Evolutionary conservation across 1,140 invertebrate species (phyloP).

Genomic region (Trinorchestia longiramus): DNA sequence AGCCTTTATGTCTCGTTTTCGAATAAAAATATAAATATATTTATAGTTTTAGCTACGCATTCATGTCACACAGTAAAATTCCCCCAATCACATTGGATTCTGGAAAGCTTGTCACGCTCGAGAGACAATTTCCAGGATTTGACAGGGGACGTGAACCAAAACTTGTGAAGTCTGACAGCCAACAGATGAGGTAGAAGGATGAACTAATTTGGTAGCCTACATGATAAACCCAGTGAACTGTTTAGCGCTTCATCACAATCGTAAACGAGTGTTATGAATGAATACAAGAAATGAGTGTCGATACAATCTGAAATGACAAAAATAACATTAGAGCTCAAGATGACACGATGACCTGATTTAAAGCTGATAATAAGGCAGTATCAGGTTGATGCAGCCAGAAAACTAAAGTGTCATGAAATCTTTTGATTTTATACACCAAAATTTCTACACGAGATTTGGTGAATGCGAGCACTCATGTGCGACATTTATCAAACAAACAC

Average conservation of each 20-base stretch:
- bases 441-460: constrained; percentile 66
- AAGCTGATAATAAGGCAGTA: background rate
- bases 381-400: background rate
- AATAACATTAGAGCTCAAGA: background rate
- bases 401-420: background rate
- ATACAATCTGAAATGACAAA: background rate
- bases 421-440: background rate
- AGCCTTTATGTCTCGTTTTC: background rate
- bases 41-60: background rate
- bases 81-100: background rate
- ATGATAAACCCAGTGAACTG: background rate
- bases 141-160: background rate
- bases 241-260: background rate
- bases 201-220: background rate
- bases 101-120: background rate
- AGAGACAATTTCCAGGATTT: background rate
- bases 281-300: background rate
- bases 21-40: background rate
- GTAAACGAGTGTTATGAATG: background rate
- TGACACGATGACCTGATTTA: background rate
- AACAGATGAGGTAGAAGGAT: background rate
- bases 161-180: background rate
- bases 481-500: background rate
- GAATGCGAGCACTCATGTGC: background rate
- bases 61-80: too few relatives aligned